Evolutionary conservation across 2,113 vertebrate genomes (phyloP).

Genomic region (Marmota flaviventris): DNA sequence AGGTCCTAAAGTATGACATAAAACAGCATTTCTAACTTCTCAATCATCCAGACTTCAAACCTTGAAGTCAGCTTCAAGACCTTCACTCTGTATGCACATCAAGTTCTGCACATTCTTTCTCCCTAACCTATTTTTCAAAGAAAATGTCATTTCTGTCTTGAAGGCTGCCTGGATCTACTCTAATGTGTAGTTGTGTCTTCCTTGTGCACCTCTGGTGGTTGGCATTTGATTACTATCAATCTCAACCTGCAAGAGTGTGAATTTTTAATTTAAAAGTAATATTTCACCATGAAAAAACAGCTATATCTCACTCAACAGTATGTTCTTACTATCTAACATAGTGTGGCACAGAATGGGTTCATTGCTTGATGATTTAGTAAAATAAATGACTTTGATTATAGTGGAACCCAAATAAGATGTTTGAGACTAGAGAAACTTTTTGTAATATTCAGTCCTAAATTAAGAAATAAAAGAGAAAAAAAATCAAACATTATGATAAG

Average conservation of each 20-base stretch:
- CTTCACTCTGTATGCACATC: background rate
- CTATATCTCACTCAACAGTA: background rate
- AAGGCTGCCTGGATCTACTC: background rate
- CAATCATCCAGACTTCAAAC: background rate
- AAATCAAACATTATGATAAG: constrained; percentile 38
- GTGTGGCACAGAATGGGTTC: background rate
- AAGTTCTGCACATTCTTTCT: background rate
- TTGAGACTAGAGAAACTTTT: constrained; percentile 17
- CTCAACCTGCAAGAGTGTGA: background rate
- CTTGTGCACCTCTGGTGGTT: background rate
- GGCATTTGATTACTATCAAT: background rate
- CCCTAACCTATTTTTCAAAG: background rate
- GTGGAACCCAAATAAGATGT: background rate
- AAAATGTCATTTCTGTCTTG: constrained; percentile 27
- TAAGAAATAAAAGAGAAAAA: constrained; percentile 12
- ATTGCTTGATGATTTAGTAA: constrained; percentile 25
- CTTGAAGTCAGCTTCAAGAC: background rate
- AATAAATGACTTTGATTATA: constrained; percentile 24
- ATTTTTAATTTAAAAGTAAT: constrained; percentile 33
- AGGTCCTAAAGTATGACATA: background rate
- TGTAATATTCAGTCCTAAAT: constrained; percentile 41
- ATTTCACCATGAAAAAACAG: background rate
- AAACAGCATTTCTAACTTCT: background rate
- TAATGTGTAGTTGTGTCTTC: background rate
- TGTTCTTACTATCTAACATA: background rate